Evolutionary conservation across 2,797 vertebrate genomes (phyloP).

Genomic region (Masticophis lateralis): DNA sequence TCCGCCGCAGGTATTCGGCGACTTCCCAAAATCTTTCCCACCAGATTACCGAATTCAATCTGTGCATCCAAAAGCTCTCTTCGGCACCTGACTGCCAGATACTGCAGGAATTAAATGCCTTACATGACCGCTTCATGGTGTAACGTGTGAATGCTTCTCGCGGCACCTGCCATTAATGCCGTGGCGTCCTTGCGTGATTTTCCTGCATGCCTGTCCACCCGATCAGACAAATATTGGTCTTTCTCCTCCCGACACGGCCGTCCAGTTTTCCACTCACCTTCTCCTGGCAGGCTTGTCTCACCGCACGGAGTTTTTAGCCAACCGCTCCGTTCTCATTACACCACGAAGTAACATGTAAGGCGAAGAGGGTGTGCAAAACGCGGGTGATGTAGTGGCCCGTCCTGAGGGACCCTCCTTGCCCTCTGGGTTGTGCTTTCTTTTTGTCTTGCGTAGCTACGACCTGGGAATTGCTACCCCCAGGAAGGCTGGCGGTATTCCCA

Average conservation of each 20-base stretch:
- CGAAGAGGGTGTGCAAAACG: slow-evolving; percentile 65
- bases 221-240: slow-evolving; percentile 1
- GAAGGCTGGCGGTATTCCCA: slow-evolving; percentile 86
- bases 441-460: slow-evolving; percentile 83
- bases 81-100: not conserved
- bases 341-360: slow-evolving; percentile 89
- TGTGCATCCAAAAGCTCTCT: too few relatives aligned
- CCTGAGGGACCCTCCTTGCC: slow-evolving; percentile 79
- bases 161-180: not conserved
- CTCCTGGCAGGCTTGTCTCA: not conserved
- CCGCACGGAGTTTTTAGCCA: slow-evolving; percentile 15
- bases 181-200: not conserved
- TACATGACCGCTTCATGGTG: slow-evolving; percentile 90
- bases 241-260: not conserved
- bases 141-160: slow-evolving; percentile 72
- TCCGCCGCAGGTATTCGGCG: too few relatives aligned
- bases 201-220: not conserved
- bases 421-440: slow-evolving; percentile 59
- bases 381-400: slow-evolving; percentile 50
- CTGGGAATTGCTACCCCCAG: slow-evolving; percentile 77
- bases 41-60: not conserved
- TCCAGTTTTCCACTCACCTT: not conserved
- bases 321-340: slow-evolving; percentile 81
- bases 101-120: slow-evolving; percentile 71
- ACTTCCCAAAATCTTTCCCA: not conserved